Conservation (phyloP, 2,113 vertebrate genomes). For the Carassius auratus region DNA sequence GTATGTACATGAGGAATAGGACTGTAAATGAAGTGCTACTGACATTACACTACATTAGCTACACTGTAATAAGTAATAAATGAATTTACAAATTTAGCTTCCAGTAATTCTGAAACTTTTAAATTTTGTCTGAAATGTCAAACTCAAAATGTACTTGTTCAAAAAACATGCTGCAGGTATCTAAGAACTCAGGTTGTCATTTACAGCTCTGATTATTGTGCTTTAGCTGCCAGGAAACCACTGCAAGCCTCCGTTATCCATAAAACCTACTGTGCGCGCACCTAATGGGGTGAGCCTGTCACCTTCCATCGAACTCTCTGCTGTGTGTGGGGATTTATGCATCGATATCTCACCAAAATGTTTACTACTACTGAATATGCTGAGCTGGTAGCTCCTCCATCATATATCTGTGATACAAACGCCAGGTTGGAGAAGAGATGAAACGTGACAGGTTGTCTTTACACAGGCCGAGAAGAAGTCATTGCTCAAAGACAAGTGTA, state of each 20-base stretch:
- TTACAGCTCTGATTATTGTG: conserved; percentile 41
- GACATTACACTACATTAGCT: too few relatives aligned
- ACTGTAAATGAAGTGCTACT: too few relatives aligned
- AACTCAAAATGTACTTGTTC: too few relatives aligned
- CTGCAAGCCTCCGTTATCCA: conserved; percentile 15
- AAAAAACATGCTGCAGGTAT: not conserved
- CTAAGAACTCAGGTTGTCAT: conserved; percentile 14
- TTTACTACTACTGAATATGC: conserved; percentile 38
- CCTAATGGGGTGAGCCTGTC: conserved; percentile 57
- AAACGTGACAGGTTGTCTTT: not conserved
- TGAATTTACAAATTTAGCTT: too few relatives aligned
- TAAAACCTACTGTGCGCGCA: conserved; percentile 40
- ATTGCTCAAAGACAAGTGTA: conserved; percentile 7
- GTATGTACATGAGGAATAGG: too few relatives aligned
- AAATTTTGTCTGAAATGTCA: too few relatives aligned
- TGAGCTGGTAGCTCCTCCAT: conserved; percentile 59
- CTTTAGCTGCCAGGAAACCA: conserved; percentile 4
- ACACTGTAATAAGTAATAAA: too few relatives aligned
- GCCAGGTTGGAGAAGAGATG: conserved; percentile 13
- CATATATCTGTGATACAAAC: conserved; percentile 31
- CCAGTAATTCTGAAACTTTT: too few relatives aligned
- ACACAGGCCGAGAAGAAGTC: conserved; percentile 9
- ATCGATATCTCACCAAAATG: conserved; percentile 20
- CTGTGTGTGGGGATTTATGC: not conserved
- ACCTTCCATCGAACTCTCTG: conserved; percentile 38